These are phyloP conservation scores for Chionis minor DNA, from an alignment of 2,113 vertebrate species.

Conservation along the genomic window DNA sequence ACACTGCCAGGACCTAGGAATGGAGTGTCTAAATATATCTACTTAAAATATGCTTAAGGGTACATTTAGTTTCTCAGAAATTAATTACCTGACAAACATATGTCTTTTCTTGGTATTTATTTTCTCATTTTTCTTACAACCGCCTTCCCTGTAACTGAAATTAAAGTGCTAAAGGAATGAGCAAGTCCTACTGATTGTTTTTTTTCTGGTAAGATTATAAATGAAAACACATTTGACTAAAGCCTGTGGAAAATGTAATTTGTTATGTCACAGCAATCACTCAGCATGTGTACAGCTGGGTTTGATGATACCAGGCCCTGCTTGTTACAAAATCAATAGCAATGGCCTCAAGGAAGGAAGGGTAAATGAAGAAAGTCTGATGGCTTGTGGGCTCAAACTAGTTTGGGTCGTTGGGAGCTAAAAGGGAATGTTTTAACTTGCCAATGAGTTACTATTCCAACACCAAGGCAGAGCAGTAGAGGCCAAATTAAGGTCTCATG, in stretches of 20 bases:
- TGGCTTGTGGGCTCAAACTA: not conserved
- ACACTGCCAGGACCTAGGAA: not conserved
- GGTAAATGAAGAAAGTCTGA: not conserved
- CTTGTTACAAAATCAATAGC: not conserved
- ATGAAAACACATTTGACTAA: conserved; percentile 35
- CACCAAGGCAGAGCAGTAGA: not conserved
- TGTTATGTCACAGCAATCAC: conserved; percentile 15
- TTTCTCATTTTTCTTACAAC: not conserved
- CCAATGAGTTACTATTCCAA: not conserved
- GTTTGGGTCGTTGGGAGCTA: not conserved
- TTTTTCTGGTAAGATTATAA: not conserved
- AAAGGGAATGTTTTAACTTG: not conserved
- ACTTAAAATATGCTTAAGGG: not conserved
- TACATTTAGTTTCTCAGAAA: not conserved
- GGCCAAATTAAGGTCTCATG: not conserved
- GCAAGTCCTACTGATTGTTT: not conserved
- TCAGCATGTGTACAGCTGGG: not conserved
- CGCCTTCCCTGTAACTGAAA: not conserved
- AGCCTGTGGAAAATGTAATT: conserved; percentile 23
- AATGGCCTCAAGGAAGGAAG: not conserved
- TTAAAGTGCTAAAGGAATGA: not conserved
- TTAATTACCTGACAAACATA: not conserved
- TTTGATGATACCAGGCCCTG: not conserved
- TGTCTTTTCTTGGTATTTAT: not conserved
- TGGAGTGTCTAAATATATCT: not conserved